Percentiles rank a stretch among this genome's conserved stretches.
These are phyloP conservation scores for Polietes domitor DNA, from an alignment of 2,888 invertebrate species.

Conservation along the genomic window DNA sequence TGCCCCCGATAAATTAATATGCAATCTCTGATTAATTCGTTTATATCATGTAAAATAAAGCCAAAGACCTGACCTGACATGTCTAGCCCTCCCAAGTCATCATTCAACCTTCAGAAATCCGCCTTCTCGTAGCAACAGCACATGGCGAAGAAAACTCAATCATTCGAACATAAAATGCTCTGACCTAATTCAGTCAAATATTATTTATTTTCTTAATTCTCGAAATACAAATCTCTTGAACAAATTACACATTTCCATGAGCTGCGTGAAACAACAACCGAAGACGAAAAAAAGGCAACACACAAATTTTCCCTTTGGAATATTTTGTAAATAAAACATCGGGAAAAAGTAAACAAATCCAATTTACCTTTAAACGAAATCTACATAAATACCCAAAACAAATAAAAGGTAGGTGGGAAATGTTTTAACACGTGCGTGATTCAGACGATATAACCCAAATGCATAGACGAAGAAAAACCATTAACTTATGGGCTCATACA, in stretches of 20 bases:
- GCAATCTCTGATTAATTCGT: constrained; percentile 10
- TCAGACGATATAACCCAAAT: neutral
- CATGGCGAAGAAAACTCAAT: neutral
- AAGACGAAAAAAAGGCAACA: neutral
- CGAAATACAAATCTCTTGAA: neutral
- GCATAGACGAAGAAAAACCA: neutral
- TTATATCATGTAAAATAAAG: neutral
- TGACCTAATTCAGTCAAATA: constrained; percentile 23
- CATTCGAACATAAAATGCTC: neutral
- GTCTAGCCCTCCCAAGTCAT: too few species aligned
- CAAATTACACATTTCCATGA: neutral
- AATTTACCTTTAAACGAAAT: constrained; percentile 14
- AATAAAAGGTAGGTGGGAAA: neutral
- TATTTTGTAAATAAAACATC: neutral
- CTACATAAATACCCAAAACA: neutral
- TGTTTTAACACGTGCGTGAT: constrained; percentile 20
- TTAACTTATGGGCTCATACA: neutral
- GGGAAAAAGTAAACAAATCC: neutral
- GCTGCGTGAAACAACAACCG: neutral
- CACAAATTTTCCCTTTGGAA: constrained; percentile 18
- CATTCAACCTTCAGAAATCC: neutral
- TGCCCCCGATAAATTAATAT: too few species aligned
- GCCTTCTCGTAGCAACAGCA: neutral
- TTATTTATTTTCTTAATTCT: constrained; percentile 31
- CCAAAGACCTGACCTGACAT: too few species aligned